Evolutionary conservation across 2,888 invertebrate species (phyloP), one percentile per base, ranked within the genome.

Genomic region (Lingula anatina): DNA sequence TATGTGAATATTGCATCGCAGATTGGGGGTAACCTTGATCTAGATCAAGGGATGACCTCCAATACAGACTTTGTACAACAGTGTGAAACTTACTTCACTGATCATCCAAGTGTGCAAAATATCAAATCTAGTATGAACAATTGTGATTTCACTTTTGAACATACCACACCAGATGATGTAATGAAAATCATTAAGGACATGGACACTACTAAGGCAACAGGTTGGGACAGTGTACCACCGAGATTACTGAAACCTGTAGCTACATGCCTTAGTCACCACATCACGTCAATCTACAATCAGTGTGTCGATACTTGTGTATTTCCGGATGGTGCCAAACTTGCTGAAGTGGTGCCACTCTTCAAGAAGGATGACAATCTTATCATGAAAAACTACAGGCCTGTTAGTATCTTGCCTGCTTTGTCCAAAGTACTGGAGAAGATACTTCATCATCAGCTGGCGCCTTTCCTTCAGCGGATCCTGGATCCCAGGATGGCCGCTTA

Each of bases 381-480:
- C 4, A 49, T 46, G 25, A 49, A 43, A 46, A 50, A 54, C 20
- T 52, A 57, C 40, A 43, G 48, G 31, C 51, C 51, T 27, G 49
- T 53, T 15, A 57, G 51, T 44, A 43, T 51, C n/a, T 37, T 53
- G 12, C 52, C 47, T 7, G 31, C 45, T n/a, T 24, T 41, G 25
- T 55, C 53, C n/a, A 55, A 55, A 41, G 35, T 50, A n/a, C 50
- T 31, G 47, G 51, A 54, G 44, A 51, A 44, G 21, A 49, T 49
- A 35, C 4, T 50, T 7, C 24, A 35, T 28, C 38, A 44, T 20
- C 53, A 56, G 42, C 43, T 56, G 18, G 18, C 42, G 26, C 35
- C 28, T 12, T 50, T 46, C 35, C 50, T 58, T 44, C 52, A 50
- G 21, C 43, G 27, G 26, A 43, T 50, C 12, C 49, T 52, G 40